phyloP scores from a whole-genome alignment of 1,140 invertebrate genomes.

The Drosophila kanapiae region DNA sequence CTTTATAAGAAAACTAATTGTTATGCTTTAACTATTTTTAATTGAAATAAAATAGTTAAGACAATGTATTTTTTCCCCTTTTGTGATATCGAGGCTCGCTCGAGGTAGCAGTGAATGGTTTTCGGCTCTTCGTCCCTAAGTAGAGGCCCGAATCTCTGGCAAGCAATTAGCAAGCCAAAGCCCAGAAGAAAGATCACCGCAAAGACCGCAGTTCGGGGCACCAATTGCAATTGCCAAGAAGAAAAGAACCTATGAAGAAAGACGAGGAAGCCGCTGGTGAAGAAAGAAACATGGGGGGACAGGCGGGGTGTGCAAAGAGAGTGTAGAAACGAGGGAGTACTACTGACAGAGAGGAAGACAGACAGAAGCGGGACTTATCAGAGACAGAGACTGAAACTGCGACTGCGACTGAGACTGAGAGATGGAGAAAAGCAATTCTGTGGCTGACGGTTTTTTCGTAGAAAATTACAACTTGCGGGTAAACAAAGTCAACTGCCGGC shows the following conservation, averaged over 20 bases:
- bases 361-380: slow-evolving; percentile 82
- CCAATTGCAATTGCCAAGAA: slow-evolving; percentile 47
- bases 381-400: slow-evolving; percentile 39
- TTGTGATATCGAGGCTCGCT: too few relatives aligned
- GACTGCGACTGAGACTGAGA: slow-evolving; percentile 13
- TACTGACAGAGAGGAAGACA: slow-evolving; percentile 25
- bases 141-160: slow-evolving; percentile 54
- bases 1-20: too few relatives aligned
- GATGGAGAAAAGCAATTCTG: slow-evolving; percentile 74
- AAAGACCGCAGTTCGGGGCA: slow-evolving; percentile 42
- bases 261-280: neutral
- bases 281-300: neutral
- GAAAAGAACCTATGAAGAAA: neutral
- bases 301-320: neutral
- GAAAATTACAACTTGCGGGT: slow-evolving; percentile 84
- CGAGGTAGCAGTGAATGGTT: neutral
- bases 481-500: slow-evolving; percentile 77
- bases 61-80: neutral
- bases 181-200: slow-evolving; percentile 48
- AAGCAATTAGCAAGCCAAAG: slow-evolving; percentile 61
- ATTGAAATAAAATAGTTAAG: too few relatives aligned
- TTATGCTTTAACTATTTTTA: neutral
- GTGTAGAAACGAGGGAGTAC: neutral
- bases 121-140: slow-evolving; percentile 30
- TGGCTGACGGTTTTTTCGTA: slow-evolving; percentile 76